Base-by-base conservation (phyloP, 2,888 invertebrate genomes). In the Lepetodrilus schrolli region DNA sequence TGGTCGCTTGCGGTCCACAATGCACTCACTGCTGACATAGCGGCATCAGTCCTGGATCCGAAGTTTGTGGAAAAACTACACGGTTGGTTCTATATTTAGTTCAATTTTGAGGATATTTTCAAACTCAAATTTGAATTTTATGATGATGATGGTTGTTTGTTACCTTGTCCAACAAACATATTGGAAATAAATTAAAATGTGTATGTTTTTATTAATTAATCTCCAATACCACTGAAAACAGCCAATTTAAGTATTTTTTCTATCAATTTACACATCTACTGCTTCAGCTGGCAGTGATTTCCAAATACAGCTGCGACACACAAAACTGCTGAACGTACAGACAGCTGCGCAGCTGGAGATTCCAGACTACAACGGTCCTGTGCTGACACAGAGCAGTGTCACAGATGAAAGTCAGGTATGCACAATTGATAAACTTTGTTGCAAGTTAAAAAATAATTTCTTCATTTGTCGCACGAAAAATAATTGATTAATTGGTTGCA, bases 311-410 rank as follows among this genome's bases (percentile, higher is more conserved):
- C n/a, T 73, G 10, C 49, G n/a, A n/a, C 66, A 76, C 47, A 68
- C 51, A 36, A 74, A 74, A 47, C 26, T 78, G 50, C 66, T 68
- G 66, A 78, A 76, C 66, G 74, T 78, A 51, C 68, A 76, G 38
- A 43, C 76, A 2, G 73, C 73, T 1, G 74, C 76, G 7, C 69
- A 30, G 51, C 49, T 58, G 26, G 74, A 75, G 26, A 13, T 76
- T 36, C 37, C 51, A 10, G 70, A 51, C 10, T 78, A 76, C 70
- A 49, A 36, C 3, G 78, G 78, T 2, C 78, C 78, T 23, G 26
- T 58, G 47, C 58, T 78, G 8, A 74, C 78, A 7, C 10, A n/a
- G n/a, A n/a, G n/a, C n/a, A n/a, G n/a, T n/a, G n/a, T n/a, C n/a
- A n/a, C n/a, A n/a, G n/a, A n/a, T n/a, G n/a, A n/a, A n/a, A n/a